Conservation (phyloP, 2,113 vertebrate species). For the Hemiscyllium ocellatum region DNA sequence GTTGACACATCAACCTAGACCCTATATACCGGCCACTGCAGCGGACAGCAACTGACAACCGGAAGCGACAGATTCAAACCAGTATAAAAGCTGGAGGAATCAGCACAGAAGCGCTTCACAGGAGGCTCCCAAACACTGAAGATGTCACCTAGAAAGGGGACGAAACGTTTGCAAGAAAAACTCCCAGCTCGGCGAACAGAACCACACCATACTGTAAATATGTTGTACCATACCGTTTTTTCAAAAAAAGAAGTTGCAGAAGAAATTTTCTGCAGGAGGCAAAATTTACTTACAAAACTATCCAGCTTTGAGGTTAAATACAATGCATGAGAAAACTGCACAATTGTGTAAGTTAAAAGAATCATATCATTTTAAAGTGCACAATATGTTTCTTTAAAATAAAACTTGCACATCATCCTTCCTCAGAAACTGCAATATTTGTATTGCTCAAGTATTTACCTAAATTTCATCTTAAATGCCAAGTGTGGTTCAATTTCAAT, state of each 20-base stretch:
- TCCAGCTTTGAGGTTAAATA: neutral
- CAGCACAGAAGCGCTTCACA: too few relatives aligned
- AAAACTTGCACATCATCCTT: neutral
- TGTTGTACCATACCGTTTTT: neutral
- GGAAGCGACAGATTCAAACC: too few relatives aligned
- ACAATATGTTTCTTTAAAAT: neutral
- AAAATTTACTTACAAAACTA: neutral
- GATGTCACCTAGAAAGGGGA: too few relatives aligned
- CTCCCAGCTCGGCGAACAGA: too few relatives aligned
- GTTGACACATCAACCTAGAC: too few relatives aligned
- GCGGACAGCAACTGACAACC: too few relatives aligned
- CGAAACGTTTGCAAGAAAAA: too few relatives aligned
- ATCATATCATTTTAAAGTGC: neutral
- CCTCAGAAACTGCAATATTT: neutral
- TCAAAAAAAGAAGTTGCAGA: neutral
- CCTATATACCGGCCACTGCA: too few relatives aligned
- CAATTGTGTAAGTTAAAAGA: neutral
- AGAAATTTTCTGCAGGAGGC: neutral
- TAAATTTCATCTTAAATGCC: neutral
- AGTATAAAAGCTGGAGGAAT: too few relatives aligned
- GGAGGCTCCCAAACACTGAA: too few relatives aligned
- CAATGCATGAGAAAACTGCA: neutral
- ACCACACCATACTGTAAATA: neutral
- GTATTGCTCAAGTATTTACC: neutral
- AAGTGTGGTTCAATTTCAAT: neutral